These are phyloP conservation scores for Pseudanteris insignis DNA, from an alignment of 2,888 invertebrate species.

Conservation along the genomic window DNA sequence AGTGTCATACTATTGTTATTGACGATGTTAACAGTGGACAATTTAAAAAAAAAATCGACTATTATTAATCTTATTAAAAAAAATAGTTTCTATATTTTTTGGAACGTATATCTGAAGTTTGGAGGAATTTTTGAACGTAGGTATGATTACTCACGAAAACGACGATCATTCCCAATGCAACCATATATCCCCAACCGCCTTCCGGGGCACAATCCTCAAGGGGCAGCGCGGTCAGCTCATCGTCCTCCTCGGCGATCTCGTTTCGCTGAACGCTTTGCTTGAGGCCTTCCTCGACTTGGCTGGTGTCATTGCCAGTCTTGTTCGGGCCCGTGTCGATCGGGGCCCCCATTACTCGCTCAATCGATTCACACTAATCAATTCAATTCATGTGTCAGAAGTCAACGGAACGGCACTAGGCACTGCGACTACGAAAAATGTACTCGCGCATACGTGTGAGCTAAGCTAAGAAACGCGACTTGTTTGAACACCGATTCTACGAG, in stretches of 20 bases:
- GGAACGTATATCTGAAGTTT: no score
- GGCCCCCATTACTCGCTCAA: conserved; percentile 27
- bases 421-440: conserved; percentile 28
- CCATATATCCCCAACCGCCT: conserved; percentile 91
- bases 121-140: no score
- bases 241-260: conserved; percentile 10
- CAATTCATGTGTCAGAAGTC: conserved; percentile 8
- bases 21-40: no score
- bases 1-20: no score
- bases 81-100: no score
- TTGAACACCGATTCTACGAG: conserved; percentile 34
- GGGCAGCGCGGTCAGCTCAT: background rate
- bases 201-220: conserved; percentile 74
- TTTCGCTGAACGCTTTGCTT: background rate
- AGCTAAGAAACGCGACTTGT: conserved; percentile 34
- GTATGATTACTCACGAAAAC: conserved; percentile 80
- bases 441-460: conserved; percentile 38
- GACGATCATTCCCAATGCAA: conserved; percentile 83
- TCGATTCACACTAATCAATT: conserved; percentile 4
- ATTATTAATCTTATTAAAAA: no score
- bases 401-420: conserved; percentile 10
- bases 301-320: conserved; percentile 20
- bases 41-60: no score
- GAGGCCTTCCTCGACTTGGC: background rate
- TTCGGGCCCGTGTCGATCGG: conserved; percentile 27